Conservation (phyloP, 92 coral and sea anemone species). For the Epizoanthus rinbou region DNA sequence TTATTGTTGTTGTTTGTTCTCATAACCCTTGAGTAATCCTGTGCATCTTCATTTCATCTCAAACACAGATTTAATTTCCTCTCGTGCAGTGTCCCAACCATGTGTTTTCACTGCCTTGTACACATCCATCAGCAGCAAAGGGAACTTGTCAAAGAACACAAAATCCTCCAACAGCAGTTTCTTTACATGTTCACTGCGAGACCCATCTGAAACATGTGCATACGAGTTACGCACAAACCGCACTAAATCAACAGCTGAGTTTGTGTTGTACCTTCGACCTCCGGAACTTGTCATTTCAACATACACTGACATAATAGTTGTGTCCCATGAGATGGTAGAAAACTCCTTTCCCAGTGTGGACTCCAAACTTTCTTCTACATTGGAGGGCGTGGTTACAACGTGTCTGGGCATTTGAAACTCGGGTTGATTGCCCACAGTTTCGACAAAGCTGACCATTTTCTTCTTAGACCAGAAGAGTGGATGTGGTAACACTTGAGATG, state of each 20-base stretch:
- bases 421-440: constrained; percentile 56
- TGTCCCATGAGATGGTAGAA: constrained; percentile 1
- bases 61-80: constrained; percentile 13
- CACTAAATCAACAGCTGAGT: constrained; percentile 56
- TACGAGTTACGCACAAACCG: constrained; percentile 55
- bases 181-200: constrained; percentile 17
- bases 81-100: constrained; percentile 44
- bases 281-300: constrained; percentile 33
- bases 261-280: constrained; percentile 41
- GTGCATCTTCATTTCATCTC: not conserved
- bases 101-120: constrained; percentile 46
- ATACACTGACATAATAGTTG: constrained; percentile 17
- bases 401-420: constrained; percentile 27
- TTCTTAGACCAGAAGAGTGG: constrained; percentile 56
- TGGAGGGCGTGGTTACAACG: not conserved
- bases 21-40: too few species aligned
- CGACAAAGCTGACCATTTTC: constrained; percentile 42
- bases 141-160: constrained; percentile 54
- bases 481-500: constrained; percentile 41
- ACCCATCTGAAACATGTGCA: constrained; percentile 47
- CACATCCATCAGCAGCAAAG: constrained; percentile 59
- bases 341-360: not conserved
- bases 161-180: constrained; percentile 33
- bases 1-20: too few species aligned
- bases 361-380: constrained; percentile 29